A percentile compares a stretch with the other conserved stretches of the same genome.
Evolutionary conservation across 2,113 vertebrate genomes (phyloP).

Genomic region (Brachirus orientalis): DNA sequence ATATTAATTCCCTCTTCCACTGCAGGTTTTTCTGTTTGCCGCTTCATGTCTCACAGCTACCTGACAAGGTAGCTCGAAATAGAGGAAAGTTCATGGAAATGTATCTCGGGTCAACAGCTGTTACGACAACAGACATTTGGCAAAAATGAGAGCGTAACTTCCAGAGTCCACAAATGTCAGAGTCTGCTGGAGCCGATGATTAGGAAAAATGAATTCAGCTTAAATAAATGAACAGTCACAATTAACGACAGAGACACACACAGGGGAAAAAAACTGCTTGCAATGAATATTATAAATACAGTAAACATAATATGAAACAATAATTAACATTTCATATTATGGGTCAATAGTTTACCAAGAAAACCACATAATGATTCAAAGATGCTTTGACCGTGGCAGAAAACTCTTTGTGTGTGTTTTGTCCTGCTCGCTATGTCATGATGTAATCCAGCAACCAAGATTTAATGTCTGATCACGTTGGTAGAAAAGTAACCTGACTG

Average conservation of each 20-base stretch:
- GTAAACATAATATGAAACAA: not conserved
- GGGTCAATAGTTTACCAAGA: not conserved
- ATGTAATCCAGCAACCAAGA: conserved; percentile 2
- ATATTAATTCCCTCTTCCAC: too few relatives aligned
- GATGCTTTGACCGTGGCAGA: not conserved
- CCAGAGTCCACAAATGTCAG: conserved; percentile 58
- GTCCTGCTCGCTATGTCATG: not conserved
- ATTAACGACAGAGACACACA: not conserved
- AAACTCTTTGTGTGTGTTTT: not conserved
- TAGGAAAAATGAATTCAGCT: conserved; percentile 10
- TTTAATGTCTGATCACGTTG: not conserved
- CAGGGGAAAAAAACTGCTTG: not conserved
- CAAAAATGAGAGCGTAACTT: conserved; percentile 47
- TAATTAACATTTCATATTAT: not conserved
- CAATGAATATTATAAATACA: not conserved
- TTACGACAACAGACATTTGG: conserved; percentile 47
- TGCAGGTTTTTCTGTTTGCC: not conserved
- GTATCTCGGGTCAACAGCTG: conserved; percentile 55
- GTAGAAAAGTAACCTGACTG: not conserved
- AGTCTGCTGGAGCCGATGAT: conserved; percentile 10
- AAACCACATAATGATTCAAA: not conserved
- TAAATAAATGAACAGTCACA: not conserved
- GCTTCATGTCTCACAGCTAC: not conserved
- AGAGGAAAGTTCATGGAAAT: conserved; percentile 68
- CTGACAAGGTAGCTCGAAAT: conserved; percentile 33